Evolutionary conservation across 2,113 vertebrate genomes (phyloP).

Genomic region (Copsychus sechellarum): DNA sequence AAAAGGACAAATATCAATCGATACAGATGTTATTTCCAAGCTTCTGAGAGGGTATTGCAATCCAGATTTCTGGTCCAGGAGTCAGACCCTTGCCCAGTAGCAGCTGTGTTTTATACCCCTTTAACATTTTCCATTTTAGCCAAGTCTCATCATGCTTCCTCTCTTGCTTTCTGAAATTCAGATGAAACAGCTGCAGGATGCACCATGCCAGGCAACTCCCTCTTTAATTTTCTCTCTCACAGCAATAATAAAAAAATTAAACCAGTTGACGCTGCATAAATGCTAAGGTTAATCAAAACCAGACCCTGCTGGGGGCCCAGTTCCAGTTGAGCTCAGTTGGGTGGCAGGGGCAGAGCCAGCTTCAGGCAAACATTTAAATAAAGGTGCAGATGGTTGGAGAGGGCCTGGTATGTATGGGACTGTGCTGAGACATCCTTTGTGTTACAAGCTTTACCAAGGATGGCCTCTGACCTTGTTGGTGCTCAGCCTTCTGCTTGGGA

Average conservation of each 20-base stretch:
- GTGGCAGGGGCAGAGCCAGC: background rate
- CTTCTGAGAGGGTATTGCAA: background rate
- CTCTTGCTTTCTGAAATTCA: background rate
- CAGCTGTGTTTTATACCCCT: slow-evolving; percentile 37
- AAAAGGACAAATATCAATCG: slow-evolving; percentile 23
- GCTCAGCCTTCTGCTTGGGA: background rate
- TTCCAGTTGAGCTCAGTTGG: background rate
- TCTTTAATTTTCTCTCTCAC: slow-evolving; percentile 30
- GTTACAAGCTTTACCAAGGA: background rate
- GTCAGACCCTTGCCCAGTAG: slow-evolving; percentile 42
- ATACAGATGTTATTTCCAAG: slow-evolving; percentile 40
- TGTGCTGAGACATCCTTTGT: background rate
- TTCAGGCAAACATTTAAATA: background rate
- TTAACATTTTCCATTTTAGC: slow-evolving; percentile 31
- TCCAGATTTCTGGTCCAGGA: slow-evolving; percentile 9
- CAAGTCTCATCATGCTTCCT: slow-evolving; percentile 12
- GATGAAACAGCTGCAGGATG: slow-evolving; percentile 43
- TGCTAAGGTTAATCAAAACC: slow-evolving; percentile 41
- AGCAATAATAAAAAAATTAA: slow-evolving; percentile 38
- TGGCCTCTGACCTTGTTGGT: background rate
- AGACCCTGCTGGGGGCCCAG: background rate
- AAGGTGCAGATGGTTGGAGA: background rate
- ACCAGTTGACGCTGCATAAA: background rate
- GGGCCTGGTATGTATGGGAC: background rate
- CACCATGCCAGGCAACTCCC: slow-evolving; percentile 36